Evolutionary conservation across 2,113 vertebrate species (phyloP).

Genomic region (Oryctolagus cuniculus): DNA sequence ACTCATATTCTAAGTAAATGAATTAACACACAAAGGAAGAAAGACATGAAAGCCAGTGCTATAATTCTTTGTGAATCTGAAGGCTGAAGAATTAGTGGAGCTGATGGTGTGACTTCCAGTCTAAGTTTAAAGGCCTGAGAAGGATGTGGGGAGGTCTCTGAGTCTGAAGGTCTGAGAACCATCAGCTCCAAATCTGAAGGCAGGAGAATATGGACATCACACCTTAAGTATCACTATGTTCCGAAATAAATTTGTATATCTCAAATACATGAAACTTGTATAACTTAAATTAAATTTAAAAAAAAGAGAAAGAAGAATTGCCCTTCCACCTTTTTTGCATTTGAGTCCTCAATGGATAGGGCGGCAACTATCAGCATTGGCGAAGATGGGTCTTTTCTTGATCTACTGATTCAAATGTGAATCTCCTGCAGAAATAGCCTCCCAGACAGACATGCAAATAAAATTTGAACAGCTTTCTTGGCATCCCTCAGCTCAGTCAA

Average conservation of each 20-base stretch:
- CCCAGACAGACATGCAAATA: neutral
- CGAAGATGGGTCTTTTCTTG: neutral
- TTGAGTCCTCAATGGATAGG: neutral
- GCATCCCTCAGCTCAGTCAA: neutral
- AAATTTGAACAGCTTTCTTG: neutral
- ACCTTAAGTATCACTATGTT: neutral
- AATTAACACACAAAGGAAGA: neutral
- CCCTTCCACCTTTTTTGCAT: accelerated
- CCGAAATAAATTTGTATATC: too few species aligned
- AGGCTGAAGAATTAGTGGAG: neutral
- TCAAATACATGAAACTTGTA: too few species aligned
- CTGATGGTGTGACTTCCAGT: too few species aligned
- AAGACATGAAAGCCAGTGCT: neutral
- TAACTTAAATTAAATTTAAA: too few species aligned
- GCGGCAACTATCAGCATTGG: too few species aligned
- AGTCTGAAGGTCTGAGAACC: neutral
- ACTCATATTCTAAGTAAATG: neutral
- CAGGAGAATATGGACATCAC: neutral
- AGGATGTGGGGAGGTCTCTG: neutral
- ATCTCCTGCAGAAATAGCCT: neutral
- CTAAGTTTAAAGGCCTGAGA: neutral
- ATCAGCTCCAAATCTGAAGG: neutral
- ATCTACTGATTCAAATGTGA: neutral
- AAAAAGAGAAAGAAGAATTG: neutral
- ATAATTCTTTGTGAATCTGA: neutral